These are phyloP conservation scores for Drosophila barbarae DNA, from an alignment of 2,888 invertebrate genomes.

Conservation along the genomic window DNA sequence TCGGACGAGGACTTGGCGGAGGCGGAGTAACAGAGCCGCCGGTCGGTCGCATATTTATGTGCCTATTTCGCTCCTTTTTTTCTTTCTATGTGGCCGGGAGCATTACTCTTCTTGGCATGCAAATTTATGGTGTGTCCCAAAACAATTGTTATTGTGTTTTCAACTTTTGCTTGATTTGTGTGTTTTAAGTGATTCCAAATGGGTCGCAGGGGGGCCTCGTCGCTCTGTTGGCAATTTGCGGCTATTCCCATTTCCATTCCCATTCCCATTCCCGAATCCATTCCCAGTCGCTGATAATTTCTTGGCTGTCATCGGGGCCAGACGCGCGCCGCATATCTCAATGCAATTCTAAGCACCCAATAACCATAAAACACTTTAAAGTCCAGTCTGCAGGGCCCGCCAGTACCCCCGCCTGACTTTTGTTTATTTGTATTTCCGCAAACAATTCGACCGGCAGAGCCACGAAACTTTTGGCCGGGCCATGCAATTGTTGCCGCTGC, in stretches of 20 bases:
- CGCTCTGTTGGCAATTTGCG: constrained; percentile 55
- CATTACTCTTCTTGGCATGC: constrained; percentile 67
- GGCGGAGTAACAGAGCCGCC: constrained; percentile 25
- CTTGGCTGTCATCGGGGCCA: constrained; percentile 62
- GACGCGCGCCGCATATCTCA: constrained; percentile 46
- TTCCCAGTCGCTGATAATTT: constrained; percentile 59
- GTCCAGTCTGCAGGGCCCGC: constrained; percentile 21
- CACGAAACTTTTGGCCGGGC: constrained; percentile 64
- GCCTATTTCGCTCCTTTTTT: constrained; percentile 52
- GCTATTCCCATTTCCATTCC: constrained; percentile 28
- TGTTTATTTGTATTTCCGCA: constrained; percentile 73
- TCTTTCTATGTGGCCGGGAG: constrained; percentile 42
- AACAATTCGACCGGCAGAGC: constrained; percentile 63
- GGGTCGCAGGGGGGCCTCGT: constrained; percentile 60
- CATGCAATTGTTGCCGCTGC: constrained; percentile 28
- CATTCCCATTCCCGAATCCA: not conserved
- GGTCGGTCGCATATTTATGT: constrained; percentile 65
- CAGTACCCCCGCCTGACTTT: constrained; percentile 32
- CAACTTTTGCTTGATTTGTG: constrained; percentile 75
- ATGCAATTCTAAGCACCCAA: constrained; percentile 63
- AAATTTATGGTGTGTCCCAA: constrained; percentile 76
- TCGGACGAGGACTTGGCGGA: not conserved
- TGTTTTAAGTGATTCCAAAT: constrained; percentile 74
- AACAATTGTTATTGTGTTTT: constrained; percentile 76
- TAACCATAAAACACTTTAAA: constrained; percentile 67